Evolutionary conservation across 2,113 vertebrate species (phyloP).

Genomic region (Andinoacara biseriatus): DNA sequence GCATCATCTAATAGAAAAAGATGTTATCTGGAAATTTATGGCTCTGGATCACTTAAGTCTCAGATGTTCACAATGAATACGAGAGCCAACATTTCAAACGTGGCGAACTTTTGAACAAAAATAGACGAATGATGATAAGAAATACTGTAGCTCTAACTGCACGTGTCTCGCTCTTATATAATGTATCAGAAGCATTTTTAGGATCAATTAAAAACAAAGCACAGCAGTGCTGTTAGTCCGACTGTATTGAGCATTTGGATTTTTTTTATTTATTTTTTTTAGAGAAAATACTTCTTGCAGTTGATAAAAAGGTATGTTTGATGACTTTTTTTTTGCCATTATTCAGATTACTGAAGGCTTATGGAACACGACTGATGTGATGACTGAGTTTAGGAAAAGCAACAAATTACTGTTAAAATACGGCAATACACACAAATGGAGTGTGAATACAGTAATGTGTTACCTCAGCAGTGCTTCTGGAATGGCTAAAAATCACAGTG

Average conservation of each 20-base stretch:
- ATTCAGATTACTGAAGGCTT: neutral
- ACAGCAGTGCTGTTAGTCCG: neutral
- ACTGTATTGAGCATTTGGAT: neutral
- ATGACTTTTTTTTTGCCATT: neutral
- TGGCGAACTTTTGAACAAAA: neutral
- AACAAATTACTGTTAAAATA: neutral
- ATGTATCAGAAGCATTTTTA: slow-evolving; percentile 5
- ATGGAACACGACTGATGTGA: neutral
- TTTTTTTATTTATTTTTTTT: no score
- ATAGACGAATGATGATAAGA: neutral
- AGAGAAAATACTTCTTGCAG: neutral
- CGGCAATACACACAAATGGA: neutral
- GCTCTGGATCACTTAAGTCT: slow-evolving; percentile 13
- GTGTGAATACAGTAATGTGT: neutral
- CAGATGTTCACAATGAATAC: slow-evolving; percentile 1
- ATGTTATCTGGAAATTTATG: slow-evolving; percentile 21
- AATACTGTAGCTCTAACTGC: neutral
- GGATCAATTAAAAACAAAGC: neutral
- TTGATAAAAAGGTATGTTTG: neutral
- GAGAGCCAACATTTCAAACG: slow-evolving; percentile 2
- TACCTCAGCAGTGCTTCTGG: neutral
- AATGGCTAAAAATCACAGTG: neutral
- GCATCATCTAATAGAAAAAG: slow-evolving; percentile 4
- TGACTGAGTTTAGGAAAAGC: neutral
- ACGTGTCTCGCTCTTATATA: neutral